Evolutionary conservation across 1,140 invertebrate genomes (phyloP).

Genomic region (Philotrypesis tridentata): DNA sequence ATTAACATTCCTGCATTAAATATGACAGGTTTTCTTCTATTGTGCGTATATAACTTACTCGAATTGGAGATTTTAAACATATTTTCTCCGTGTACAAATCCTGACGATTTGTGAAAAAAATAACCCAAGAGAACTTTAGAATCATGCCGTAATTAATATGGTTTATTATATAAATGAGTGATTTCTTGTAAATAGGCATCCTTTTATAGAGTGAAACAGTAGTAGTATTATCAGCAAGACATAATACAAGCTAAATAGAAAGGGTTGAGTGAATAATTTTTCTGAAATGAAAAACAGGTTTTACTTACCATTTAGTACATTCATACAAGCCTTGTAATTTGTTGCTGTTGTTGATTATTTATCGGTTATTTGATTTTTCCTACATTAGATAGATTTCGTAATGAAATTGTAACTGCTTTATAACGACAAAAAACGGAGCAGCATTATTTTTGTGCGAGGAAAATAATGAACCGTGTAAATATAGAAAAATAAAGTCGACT

Average conservation of each 20-base stretch:
- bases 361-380: conserved; percentile 32
- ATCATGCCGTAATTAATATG: neutral
- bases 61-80: neutral
- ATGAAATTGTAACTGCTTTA: conserved; percentile 38
- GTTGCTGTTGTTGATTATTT: conserved; percentile 41
- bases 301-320: conserved; percentile 10
- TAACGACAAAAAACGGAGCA: conserved; percentile 24
- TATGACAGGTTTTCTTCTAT: conserved; percentile 1
- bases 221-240: conserved; percentile 24
- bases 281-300: neutral
- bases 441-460: conserved; percentile 49
- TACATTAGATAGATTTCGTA: conserved; percentile 35
- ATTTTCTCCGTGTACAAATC: conserved; percentile 23
- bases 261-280: conserved; percentile 16
- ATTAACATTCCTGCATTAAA: neutral
- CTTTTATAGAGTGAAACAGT: conserved; percentile 35
- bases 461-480: conserved; percentile 46
- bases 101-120: neutral
- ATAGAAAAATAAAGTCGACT: conserved; percentile 46
- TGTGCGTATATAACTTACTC: neutral
- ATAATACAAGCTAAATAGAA: conserved; percentile 16
- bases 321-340: conserved; percentile 21
- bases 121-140: neutral
- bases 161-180: conserved; percentile 23
- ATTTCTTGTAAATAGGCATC: conserved; percentile 46